phyloP scores from a whole-genome alignment of 2,113 vertebrate species.

The Oceanites oceanicus region DNA sequence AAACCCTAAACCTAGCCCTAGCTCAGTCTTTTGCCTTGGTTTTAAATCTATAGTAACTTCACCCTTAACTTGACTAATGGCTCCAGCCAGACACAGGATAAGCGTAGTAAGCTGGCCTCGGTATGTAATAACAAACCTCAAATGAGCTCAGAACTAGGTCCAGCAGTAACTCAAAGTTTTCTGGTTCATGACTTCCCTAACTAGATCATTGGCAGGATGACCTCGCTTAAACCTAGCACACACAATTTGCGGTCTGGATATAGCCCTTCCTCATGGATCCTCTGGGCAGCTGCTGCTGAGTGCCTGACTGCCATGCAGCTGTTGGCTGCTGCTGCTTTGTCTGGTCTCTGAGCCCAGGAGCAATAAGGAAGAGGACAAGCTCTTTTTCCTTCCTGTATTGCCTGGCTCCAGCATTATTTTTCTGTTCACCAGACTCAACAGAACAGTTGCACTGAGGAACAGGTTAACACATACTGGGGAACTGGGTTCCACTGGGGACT shows the following conservation, averaged over 20 bases:
- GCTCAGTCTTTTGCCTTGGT: not conserved
- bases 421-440: not conserved
- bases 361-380: not conserved
- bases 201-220: not conserved
- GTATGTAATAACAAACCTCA: not conserved
- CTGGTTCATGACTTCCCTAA: not conserved
- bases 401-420: not conserved
- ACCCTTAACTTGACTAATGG: not conserved
- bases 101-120: not conserved
- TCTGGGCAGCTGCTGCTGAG: not conserved
- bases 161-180: not conserved
- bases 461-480: not conserved
- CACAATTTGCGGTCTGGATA: not conserved
- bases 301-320: not conserved
- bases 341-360: not conserved
- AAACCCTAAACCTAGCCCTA: not conserved
- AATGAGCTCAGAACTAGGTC: not conserved
- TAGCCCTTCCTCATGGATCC: not conserved
- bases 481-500: not conserved
- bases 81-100: not conserved
- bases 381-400: not conserved
- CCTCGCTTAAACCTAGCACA: not conserved
- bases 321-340: not conserved
- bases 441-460: not conserved
- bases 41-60: not conserved